Percentiles rank a stretch among this genome's conserved stretches.
phyloP scores from a whole-genome alignment of 2,888 invertebrate species.

The Brachyopa scutellaris region DNA sequence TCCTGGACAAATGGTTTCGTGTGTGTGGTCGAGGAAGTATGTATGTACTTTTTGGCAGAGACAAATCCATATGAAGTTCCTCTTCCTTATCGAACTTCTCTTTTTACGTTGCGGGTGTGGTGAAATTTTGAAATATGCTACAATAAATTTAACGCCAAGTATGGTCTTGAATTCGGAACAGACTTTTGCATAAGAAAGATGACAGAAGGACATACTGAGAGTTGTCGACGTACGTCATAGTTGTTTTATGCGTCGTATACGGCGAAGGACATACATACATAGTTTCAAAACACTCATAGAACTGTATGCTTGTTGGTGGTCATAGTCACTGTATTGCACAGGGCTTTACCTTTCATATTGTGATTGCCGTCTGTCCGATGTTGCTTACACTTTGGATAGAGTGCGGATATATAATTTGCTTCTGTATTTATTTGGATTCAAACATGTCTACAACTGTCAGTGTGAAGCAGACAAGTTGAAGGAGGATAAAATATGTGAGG shows the following conservation, averaged over 20 bases:
- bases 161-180: conserved; percentile 65
- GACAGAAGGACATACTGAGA: conserved; percentile 58
- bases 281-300: not conserved
- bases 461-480: not conserved
- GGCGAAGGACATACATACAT: not conserved
- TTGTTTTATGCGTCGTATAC: conserved; percentile 9
- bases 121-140: conserved; percentile 62
- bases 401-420: conserved; percentile 33
- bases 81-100: conserved; percentile 35
- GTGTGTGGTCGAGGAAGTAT: not conserved
- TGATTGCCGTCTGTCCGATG: conserved; percentile 50
- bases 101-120: not conserved
- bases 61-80: conserved; percentile 51
- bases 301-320: conserved; percentile 2
- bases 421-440: conserved; percentile 22
- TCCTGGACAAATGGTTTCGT: conserved; percentile 31
- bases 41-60: conserved; percentile 39
- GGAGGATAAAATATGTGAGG: conserved; percentile 11
- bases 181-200: conserved; percentile 67
- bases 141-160: conserved; percentile 66
- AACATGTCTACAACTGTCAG: conserved; percentile 40
- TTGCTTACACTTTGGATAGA: conserved; percentile 33
- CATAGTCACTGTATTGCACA: conserved; percentile 21
- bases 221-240: conserved; percentile 57
- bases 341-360: conserved; percentile 47